Evolutionary conservation across 2,113 vertebrate genomes (phyloP), one percentile per base, ranked within the genome.

Genomic region (Myiozetetes cayanensis): DNA sequence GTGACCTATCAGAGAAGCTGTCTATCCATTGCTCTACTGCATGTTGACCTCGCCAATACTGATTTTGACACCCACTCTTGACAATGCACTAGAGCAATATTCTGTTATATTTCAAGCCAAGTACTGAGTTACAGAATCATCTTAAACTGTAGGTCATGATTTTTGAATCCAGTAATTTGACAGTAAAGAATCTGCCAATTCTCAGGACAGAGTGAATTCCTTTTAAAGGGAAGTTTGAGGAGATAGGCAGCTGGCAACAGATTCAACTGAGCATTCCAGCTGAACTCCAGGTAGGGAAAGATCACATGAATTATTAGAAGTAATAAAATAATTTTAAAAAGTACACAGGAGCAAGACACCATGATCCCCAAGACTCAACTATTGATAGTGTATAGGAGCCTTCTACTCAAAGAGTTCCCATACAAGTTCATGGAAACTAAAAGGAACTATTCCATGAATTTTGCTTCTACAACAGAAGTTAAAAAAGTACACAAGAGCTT

Each of bases 61-160:
- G 43, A 43, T 81, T 74, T 80, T 21, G 25, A 41, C 27, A 59
- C 14, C 31, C 16, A 78, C 1, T 77, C 63, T 43, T 4, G 2
- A 41, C 2, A 3, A 53, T 6, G 41, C 47, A 14, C 37, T 73
- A 8, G 3, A 49, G 31, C n/a, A 65, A 56, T 12, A 58, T 3
- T 12, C 35, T 44, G 41, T 21, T 62, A 24, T 43, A 27, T 24
- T 78, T 41, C 30, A 83, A 76, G 43, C 46, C 31, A 53, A 75
- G 16, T 3, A 43, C 14, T 24, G 49, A 83, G 31, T 16, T 79
- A 72, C 11, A 83, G 63, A 62, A 35, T 23, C 18, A 62, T 16
- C 59, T 56, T 33, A 22, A 67, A 55, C 3, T 30, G 23, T 28
- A 56, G 13, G 37, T 46, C 0, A 0, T 0, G 2, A 62, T 43